These are phyloP conservation scores for Zaprionus camerounensis DNA, from an alignment of 1,140 invertebrate species.

Conservation along the genomic window DNA sequence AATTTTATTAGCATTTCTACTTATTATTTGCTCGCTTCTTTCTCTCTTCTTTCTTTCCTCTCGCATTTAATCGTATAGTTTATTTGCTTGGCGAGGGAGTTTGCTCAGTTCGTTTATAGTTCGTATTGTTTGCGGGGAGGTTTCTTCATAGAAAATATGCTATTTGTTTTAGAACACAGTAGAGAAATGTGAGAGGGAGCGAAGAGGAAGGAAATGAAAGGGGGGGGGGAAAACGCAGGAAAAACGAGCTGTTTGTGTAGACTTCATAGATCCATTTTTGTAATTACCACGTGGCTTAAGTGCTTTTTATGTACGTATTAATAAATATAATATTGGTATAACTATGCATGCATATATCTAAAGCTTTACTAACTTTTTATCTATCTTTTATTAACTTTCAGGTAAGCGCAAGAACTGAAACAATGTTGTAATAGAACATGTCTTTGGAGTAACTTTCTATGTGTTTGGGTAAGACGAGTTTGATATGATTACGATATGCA, in stretches of 20 bases:
- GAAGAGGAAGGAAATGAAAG: not conserved
- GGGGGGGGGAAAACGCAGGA: not conserved
- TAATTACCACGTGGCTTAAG: slow-evolving; percentile 41
- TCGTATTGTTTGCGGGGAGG: slow-evolving; percentile 8
- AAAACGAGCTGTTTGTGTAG: not conserved
- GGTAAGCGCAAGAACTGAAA: slow-evolving; percentile 22
- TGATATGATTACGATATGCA: too few species aligned
- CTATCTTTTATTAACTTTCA: slow-evolving; percentile 21
- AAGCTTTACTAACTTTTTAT: slow-evolving; percentile 35
- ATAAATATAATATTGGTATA: not conserved
- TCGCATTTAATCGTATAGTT: slow-evolving; percentile 71
- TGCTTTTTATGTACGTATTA: not conserved
- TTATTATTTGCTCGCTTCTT: slow-evolving; percentile 66
- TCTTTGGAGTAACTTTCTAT: not conserved
- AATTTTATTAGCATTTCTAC: slow-evolving; percentile 83
- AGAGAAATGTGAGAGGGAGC: too few species aligned
- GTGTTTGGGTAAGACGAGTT: not conserved
- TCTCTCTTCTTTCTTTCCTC: slow-evolving; percentile 30
- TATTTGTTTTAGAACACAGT: slow-evolving; percentile 34
- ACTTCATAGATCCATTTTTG: slow-evolving; percentile 24
- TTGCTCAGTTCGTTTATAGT: not conserved
- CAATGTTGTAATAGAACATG: not conserved
- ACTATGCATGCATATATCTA: not conserved
- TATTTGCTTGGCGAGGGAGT: slow-evolving; percentile 48
- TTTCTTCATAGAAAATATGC: slow-evolving; percentile 38